Evolutionary conservation across 2,888 invertebrate genomes (phyloP).

Genomic region (Sycophila texana): DNA sequence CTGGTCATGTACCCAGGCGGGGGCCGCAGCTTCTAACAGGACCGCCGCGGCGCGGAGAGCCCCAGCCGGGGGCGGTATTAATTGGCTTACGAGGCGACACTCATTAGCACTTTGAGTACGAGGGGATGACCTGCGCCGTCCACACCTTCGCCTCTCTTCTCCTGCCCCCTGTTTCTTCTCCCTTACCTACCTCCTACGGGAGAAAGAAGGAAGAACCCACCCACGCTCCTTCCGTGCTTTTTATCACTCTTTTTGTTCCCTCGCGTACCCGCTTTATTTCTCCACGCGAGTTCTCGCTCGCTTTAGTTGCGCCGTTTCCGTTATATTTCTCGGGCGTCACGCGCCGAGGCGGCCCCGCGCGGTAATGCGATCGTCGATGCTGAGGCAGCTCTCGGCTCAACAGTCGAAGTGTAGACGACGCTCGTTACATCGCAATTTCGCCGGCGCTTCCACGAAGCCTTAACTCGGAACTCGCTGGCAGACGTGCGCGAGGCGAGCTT

Average conservation of each 20-base stretch:
- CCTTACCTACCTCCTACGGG: neutral
- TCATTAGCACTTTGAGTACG: conserved; percentile 73
- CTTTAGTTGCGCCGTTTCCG: neutral
- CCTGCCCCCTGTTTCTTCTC: neutral
- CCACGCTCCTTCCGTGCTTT: neutral
- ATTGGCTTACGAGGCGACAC: conserved; percentile 76
- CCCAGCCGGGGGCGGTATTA: conserved; percentile 68
- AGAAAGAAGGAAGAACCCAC: neutral
- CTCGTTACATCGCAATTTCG: conserved; percentile 12
- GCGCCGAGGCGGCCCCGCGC: neutral
- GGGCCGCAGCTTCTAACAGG: neutral
- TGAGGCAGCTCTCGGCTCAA: conserved; percentile 14
- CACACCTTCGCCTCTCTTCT: neutral
- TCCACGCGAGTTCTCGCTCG: neutral
- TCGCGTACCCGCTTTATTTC: neutral
- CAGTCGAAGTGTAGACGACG: neutral
- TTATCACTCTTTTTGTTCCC: neutral
- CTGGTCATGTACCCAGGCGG: conserved; percentile 72
- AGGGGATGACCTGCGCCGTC: conserved; percentile 36
- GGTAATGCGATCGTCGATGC: conserved; percentile 45
- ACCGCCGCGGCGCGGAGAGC: neutral
- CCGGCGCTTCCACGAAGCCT: neutral
- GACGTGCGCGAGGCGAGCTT: too few relatives aligned
- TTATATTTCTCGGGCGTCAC: neutral
- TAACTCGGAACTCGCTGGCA: neutral